Conservation (phyloP, 2,888 invertebrate species). For the Anticlea derivata region DNA sequence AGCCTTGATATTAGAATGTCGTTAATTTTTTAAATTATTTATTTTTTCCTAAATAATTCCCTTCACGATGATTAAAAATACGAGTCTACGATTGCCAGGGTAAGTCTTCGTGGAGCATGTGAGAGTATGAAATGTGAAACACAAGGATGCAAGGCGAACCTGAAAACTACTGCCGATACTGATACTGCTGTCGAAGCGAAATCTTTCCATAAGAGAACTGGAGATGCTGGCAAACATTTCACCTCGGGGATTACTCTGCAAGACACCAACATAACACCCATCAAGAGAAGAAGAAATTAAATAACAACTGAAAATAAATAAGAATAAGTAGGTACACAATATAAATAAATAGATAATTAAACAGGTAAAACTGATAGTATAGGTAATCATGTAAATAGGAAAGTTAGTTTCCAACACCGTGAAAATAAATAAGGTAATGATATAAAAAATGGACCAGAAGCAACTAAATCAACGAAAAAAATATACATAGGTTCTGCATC, state of each 20-base stretch:
- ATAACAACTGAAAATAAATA: slow-evolving; percentile 61
- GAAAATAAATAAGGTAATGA: not conserved
- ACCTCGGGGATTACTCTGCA: slow-evolving; percentile 89
- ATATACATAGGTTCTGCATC: too few species aligned
- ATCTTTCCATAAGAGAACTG: slow-evolving; percentile 91
- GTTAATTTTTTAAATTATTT: too few species aligned
- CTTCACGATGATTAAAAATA: too few species aligned
- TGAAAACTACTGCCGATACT: slow-evolving; percentile 90
- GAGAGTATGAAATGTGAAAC: slow-evolving; percentile 40
- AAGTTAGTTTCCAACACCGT: slow-evolving; percentile 17
- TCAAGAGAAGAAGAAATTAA: slow-evolving; percentile 43
- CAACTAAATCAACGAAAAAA: too few species aligned
- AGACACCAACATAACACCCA: slow-evolving; percentile 62
- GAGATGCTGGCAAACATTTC: slow-evolving; percentile 93
- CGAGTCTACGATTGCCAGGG: too few species aligned
- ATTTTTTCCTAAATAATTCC: too few species aligned
- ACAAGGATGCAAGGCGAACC: slow-evolving; percentile 82
- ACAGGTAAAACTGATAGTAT: too few species aligned
- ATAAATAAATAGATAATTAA: too few species aligned
- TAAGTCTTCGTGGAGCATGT: slow-evolving; percentile 33
- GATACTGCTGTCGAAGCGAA: slow-evolving; percentile 90
- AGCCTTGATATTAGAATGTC: too few species aligned
- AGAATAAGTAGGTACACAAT: slow-evolving; percentile 26
- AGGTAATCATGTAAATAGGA: too few species aligned
- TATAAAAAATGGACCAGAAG: not conserved